Percentiles rank a stretch among this genome's conserved stretches.
Conservation (phyloP, 1,140 invertebrate genomes). For the Notospermus geniculatus region DNA sequence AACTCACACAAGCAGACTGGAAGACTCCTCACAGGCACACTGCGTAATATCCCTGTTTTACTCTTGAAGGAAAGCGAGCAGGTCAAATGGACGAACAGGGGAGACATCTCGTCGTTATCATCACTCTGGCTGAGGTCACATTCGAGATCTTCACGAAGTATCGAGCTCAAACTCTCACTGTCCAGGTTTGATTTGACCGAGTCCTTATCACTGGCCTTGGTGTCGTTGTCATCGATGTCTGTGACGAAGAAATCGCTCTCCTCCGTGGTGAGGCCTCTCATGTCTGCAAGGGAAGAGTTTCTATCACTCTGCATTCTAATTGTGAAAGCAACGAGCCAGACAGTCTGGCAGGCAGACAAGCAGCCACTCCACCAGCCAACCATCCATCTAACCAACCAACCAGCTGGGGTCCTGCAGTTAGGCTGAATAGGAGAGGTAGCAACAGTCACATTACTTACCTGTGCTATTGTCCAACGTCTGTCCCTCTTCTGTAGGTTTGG, state of each 20-base stretch:
- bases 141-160: slow-evolving; percentile 21
- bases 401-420: too few species aligned
- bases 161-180: slow-evolving; percentile 33
- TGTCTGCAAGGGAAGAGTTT: neutral
- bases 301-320: neutral
- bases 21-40: slow-evolving; percentile 44
- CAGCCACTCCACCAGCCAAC: neutral
- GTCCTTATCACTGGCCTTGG: slow-evolving; percentile 14
- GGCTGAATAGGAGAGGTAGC: too few species aligned
- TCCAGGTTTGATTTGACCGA: slow-evolving; percentile 19
- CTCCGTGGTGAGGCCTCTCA: neutral
- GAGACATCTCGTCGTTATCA: slow-evolving; percentile 47
- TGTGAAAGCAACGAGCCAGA: neutral
- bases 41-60: slow-evolving; percentile 18
- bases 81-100: slow-evolving; percentile 67
- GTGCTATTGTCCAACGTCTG: neutral
- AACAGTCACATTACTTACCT: too few species aligned
- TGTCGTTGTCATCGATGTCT: slow-evolving; percentile 24
- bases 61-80: slow-evolving; percentile 47
- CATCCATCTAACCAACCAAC: too few species aligned
- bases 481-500: neutral
- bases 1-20: slow-evolving; percentile 57
- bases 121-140: slow-evolving; percentile 6
- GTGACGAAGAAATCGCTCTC: slow-evolving; percentile 5
- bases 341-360: too few species aligned